Evolutionary conservation across 2,888 invertebrate species (phyloP), one percentile per base, ranked within the genome.

Genomic region (Autographa gamma): DNA sequence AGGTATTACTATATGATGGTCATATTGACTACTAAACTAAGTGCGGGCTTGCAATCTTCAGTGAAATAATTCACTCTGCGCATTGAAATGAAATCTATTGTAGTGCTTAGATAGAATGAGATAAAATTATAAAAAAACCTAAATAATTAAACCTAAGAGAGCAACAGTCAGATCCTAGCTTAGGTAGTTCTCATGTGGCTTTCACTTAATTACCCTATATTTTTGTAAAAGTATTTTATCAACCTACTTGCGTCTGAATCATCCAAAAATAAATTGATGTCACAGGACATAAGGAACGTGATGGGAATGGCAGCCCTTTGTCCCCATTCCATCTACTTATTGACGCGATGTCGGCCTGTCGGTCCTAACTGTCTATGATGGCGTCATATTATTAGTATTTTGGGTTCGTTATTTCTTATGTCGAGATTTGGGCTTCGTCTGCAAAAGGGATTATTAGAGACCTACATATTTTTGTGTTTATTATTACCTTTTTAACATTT

Each of bases 241-340:
- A 56, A 13, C 4, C 19, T 19, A 19, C 19, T 56, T 25, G 41
- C n/a, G n/a, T 32, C 58, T 38, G 16, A 65, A 58, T 62, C 54
- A 38, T 52, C 60, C 60, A 19, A 63, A 75, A 74, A 73, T 78
- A 68, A 79, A 81, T 82, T 79, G 76, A 79, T 71, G 60, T 76
- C 76, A 76, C 82, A 78, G 75, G 85, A 82, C 73, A 74, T 66
- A 62, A n/a, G 7, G 52, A 65, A 83, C 86, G 86, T 87, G 81
- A 83, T 43, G 19, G 6, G 65, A 73, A 72, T 81, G 18, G 63
- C 18, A 63, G 59, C 63, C 60, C 58, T 76, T 70, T 68, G 70
- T 68, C 66, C 60, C 54, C 60, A 60, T 75, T 77, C 63, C 54
- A 69, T 60, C 60, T 63, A 65, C 43, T 38, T 38, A n/a, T 3